Evolutionary conservation across 2,888 invertebrate genomes (phyloP), one percentile per base, ranked within the genome.

Genomic region (Melinaea marsaeus): DNA sequence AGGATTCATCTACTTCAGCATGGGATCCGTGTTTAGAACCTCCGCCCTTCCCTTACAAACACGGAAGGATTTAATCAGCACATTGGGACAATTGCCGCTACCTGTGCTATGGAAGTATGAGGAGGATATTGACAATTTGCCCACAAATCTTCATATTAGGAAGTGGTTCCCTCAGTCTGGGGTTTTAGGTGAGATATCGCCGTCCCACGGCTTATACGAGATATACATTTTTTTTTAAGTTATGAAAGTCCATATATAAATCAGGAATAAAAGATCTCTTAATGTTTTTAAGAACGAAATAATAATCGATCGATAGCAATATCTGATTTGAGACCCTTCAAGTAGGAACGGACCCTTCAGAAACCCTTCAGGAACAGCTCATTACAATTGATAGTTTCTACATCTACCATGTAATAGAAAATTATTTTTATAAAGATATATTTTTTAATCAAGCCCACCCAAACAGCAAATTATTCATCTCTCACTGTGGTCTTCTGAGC

Each of bases 31-130:
- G 0, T 42, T 86, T 0, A 77, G 77, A n/a, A 79, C 84, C 0
- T 58, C 79, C 0, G 58, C 66, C 0, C 57, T 86, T 0, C 76
- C 79, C 0, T 67, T 67, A 0, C 56, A 69, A 9, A 79, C 77
- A 0, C 74, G 73, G 3, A 62, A 68, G 2, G 79, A 73, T 0
- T 58, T 87, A 2, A 57, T 85, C 22, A 64, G 69, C 11, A 69
- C 79, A 5, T 72, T 87, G 11, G 75, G 75, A 0, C 67, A 71
- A 1, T 64, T 85, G 1, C 80, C 81, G 0, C 84, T 86, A 63
- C 85, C 86, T 0, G 88, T 92, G 34, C 75, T 92, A 3, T 92
- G 92, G 92, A 92, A 92, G 73, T 92, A 86, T 59, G 92, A 92
- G 63, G 81, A 80, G 5, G 68, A 81, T 0, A 59, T 90, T 0